A percentile compares a stretch with the other conserved stretches of the same genome.
Conservation (phyloP, 2,888 invertebrate species). For the Sarcophaga variegata region DNA sequence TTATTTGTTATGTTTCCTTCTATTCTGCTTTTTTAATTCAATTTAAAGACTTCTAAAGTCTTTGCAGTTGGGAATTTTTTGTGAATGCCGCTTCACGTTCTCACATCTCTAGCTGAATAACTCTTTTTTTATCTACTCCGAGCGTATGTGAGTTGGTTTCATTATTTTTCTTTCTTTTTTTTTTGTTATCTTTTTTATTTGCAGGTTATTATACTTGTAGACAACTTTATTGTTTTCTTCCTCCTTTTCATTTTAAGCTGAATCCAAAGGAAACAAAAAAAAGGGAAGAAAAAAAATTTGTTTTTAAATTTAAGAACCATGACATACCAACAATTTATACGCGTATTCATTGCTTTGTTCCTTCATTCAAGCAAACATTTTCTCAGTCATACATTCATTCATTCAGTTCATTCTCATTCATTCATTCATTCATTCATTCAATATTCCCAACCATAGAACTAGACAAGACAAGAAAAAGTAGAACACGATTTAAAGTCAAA, state of each 20-base stretch:
- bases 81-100: no score
- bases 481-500: constrained; percentile 39
- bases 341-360: no score
- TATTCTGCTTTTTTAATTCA: no score
- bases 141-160: not conserved
- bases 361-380: no score
- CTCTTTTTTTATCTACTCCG: not conserved
- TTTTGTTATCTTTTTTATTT: not conserved
- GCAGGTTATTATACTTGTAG: constrained; percentile 30
- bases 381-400: no score
- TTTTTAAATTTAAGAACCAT: constrained; percentile 40
- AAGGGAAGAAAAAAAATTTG: no score
- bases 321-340: constrained; percentile 31
- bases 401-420: no score
- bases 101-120: not conserved
- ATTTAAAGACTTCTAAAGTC: no score
- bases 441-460: not conserved
- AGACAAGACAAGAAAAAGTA: constrained; percentile 8
- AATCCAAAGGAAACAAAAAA: constrained; percentile 5
- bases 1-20: no score
- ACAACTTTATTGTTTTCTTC: constrained; percentile 24
- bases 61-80: no score
- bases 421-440: not conserved
- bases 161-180: constrained; percentile 13
- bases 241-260: not conserved